These are phyloP conservation scores for Gymnoscelis rufifasciata DNA, from an alignment of 2,888 invertebrate genomes.

Conservation along the genomic window DNA sequence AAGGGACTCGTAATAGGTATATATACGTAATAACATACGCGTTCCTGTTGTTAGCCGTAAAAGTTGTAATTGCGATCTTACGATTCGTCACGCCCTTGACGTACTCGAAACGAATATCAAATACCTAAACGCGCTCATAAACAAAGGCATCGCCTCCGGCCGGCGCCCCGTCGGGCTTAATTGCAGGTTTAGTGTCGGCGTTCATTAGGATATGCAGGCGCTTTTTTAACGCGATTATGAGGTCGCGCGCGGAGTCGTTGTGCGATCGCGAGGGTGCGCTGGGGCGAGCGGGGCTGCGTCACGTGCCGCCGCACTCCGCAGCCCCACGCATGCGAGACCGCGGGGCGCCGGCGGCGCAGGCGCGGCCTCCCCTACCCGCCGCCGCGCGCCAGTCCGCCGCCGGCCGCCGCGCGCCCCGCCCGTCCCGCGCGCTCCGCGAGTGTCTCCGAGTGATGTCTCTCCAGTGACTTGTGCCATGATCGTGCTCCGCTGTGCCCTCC, in stretches of 20 bases:
- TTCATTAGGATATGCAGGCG: slow-evolving; percentile 75
- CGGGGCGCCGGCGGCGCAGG: slow-evolving; percentile 70
- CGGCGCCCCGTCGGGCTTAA: slow-evolving; percentile 56
- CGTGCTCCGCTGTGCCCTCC: slow-evolving; percentile 70
- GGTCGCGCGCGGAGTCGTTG: slow-evolving; percentile 50
- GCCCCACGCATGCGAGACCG: slow-evolving; percentile 78
- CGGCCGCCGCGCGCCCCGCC: slow-evolving; percentile 74
- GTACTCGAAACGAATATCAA: slow-evolving; percentile 61
- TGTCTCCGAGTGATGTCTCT: slow-evolving; percentile 74
- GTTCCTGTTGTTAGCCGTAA: slow-evolving; percentile 48
- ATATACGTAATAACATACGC: slow-evolving; percentile 37
- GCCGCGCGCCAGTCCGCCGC: slow-evolving; percentile 72
- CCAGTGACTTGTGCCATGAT: slow-evolving; percentile 70
- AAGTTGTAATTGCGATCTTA: slow-evolving; percentile 67
- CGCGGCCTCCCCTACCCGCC: slow-evolving; percentile 67
- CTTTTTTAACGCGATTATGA: slow-evolving; percentile 76
- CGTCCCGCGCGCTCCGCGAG: slow-evolving; percentile 57
- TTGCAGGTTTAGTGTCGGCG: slow-evolving; percentile 71
- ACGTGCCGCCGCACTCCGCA: slow-evolving; percentile 78
- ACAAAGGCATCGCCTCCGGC: slow-evolving; percentile 47
- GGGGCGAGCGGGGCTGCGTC: slow-evolving; percentile 74
- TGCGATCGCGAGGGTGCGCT: slow-evolving; percentile 51
- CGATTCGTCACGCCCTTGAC: slow-evolving; percentile 61
- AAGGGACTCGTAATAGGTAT: slow-evolving; percentile 53
- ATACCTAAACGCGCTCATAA: slow-evolving; percentile 59